phyloP scores from a whole-genome alignment of 1,140 invertebrate genomes.

The Eurosta solidaginis region DNA sequence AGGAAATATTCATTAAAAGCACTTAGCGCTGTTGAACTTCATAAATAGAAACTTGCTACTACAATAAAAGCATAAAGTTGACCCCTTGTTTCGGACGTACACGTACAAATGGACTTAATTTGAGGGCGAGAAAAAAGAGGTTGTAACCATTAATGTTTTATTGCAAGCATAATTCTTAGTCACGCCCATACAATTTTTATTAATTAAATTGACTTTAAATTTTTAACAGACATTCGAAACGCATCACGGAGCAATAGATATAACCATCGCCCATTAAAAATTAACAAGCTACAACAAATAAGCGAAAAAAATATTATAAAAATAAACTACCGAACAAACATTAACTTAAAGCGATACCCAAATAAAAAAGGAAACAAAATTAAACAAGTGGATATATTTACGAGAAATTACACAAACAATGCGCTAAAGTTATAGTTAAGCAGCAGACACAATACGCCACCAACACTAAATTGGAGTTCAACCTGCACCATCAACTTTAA shows the following conservation, averaged over 20 bases:
- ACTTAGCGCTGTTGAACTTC: too few species aligned
- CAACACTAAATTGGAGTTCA: not conserved
- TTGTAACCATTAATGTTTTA: not conserved
- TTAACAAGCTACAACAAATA: slow-evolving; percentile 16
- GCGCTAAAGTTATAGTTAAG: not conserved
- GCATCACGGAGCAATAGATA: not conserved
- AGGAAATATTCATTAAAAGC: not conserved
- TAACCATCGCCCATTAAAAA: slow-evolving; percentile 11
- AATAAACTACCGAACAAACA: slow-evolving; percentile 18
- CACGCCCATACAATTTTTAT: not conserved
- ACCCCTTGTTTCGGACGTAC: not conserved
- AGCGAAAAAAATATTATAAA: slow-evolving; percentile 21
- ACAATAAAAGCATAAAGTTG: not conserved
- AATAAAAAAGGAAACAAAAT: not conserved
- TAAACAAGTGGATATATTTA: not conserved
- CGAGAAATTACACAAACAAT: not conserved
- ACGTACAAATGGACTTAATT: not conserved
- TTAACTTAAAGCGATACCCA: slow-evolving; percentile 25
- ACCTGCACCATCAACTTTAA: slow-evolving; percentile 13
- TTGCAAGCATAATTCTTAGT: slow-evolving; percentile 3
- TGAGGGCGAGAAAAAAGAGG: not conserved
- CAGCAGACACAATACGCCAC: not conserved
- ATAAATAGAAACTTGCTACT: not conserved
- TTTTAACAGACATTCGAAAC: not conserved
- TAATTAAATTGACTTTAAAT: slow-evolving; percentile 13